Conservation (phyloP, 2,113 vertebrate genomes). For the Notarius lentiginosus region DNA sequence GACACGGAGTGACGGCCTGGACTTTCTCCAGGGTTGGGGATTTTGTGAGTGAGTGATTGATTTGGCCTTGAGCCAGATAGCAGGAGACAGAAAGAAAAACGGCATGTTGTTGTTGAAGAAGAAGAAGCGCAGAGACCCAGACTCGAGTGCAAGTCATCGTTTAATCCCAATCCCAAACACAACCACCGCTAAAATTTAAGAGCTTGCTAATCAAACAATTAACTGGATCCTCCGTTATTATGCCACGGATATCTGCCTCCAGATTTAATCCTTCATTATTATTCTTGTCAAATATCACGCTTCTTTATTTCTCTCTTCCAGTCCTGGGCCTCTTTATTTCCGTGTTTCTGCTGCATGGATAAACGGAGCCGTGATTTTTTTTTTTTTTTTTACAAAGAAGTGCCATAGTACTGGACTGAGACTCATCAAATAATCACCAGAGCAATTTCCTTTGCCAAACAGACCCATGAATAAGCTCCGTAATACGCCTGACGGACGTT, state of each 20-base stretch:
- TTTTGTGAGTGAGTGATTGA: constrained; percentile 68
- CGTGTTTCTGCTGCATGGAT: constrained; percentile 45
- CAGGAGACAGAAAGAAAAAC: constrained; percentile 51
- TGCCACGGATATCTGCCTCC: constrained; percentile 49
- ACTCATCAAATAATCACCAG: constrained; percentile 37
- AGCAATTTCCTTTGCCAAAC: constrained; percentile 31
- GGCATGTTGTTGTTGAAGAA: constrained; percentile 57
- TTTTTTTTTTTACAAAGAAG: neutral
- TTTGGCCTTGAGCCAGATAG: constrained; percentile 74
- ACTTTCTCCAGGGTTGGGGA: constrained; percentile 69
- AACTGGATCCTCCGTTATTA: constrained; percentile 69
- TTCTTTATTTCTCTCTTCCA: constrained; percentile 29
- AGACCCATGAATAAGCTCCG: constrained; percentile 16
- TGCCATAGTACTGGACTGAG: constrained; percentile 27
- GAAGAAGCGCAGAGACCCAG: constrained; percentile 64
- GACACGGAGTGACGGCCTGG: constrained; percentile 71
- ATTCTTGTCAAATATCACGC: constrained; percentile 54
- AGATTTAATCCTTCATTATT: constrained; percentile 59
- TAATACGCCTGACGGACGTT: constrained; percentile 12
- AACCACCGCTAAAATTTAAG: constrained; percentile 74
- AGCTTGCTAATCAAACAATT: constrained; percentile 75
- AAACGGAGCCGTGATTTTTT: constrained; percentile 5
- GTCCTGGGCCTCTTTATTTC: neutral
- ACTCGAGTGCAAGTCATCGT: constrained; percentile 74
- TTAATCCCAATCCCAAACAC: constrained; percentile 81